Conservation (phyloP, 2,113 vertebrate genomes). For the Tragelaphus buxtoni region DNA sequence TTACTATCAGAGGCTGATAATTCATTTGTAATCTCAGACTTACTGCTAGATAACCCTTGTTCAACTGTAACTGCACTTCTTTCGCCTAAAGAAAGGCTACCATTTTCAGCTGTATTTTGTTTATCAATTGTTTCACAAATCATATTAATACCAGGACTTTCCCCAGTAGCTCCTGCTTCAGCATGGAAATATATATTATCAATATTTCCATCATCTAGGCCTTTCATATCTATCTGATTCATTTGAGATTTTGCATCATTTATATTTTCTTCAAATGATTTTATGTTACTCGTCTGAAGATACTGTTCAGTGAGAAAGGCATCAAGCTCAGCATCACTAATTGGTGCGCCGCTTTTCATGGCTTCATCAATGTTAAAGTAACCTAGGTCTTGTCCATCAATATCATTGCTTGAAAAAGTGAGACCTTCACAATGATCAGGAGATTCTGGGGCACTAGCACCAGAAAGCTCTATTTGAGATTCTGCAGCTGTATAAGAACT, state of each 20-base stretch:
- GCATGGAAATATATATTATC: neutral
- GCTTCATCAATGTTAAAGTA: conserved; percentile 82
- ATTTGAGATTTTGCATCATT: conserved; percentile 47
- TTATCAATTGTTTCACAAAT: conserved; percentile 25
- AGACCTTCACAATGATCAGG: neutral
- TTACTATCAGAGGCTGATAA: conserved; percentile 48
- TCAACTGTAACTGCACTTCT: neutral
- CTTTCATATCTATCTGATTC: conserved; percentile 5
- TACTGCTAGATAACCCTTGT: neutral
- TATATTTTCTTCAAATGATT: conserved; percentile 58
- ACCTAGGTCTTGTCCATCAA: conserved; percentile 51
- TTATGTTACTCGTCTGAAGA: conserved; percentile 56
- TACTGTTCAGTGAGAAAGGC: conserved; percentile 89
- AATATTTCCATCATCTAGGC: conserved; percentile 7
- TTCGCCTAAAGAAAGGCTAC: conserved; percentile 63
- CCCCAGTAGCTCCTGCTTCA: conserved; percentile 52
- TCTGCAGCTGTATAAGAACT: neutral
- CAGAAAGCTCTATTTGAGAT: conserved; percentile 41
- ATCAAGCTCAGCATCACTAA: conserved; percentile 93
- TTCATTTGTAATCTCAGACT: conserved; percentile 45
- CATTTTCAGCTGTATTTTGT: conserved; percentile 48
- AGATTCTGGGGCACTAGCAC: neutral
- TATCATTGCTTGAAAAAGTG: conserved; percentile 35
- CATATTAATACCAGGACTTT: neutral
- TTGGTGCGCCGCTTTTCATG: conserved; percentile 78